Conservation (phyloP, 2,113 vertebrate genomes). For the Phalacrocorax pelagicus region DNA sequence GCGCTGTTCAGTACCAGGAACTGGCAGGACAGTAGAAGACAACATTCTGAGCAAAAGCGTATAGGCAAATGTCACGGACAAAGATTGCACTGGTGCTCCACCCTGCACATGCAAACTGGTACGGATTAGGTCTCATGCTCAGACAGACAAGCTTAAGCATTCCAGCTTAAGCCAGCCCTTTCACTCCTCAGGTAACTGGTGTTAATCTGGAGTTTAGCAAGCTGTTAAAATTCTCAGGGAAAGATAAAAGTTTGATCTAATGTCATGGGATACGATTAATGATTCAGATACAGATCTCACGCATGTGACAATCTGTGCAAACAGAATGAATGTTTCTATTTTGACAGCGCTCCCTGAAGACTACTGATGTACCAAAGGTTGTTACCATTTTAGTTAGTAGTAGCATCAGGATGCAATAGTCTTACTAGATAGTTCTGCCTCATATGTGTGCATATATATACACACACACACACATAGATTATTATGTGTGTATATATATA, state of each 20-base stretch:
- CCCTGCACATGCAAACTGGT: accelerated
- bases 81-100: neutral
- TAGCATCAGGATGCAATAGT: neutral
- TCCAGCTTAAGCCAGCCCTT: neutral
- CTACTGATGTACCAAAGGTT: neutral
- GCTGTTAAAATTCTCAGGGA: neutral
- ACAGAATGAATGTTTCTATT: neutral
- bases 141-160: accelerated
- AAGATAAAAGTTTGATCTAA: neutral
- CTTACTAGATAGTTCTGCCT: neutral
- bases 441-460: neutral
- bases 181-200: neutral
- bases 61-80: neutral
- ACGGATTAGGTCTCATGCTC: accelerated
- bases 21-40: neutral
- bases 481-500: neutral
- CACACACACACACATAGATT: neutral
- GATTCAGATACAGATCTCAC: neutral
- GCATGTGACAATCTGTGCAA: neutral
- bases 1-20: neutral
- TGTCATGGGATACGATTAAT: neutral
- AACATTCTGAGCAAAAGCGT: neutral
- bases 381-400: neutral
- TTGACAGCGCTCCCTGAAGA: neutral
- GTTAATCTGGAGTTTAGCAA: neutral